phyloP scores from a whole-genome alignment of 2,888 invertebrate genomes.

The Omphaloscelis lunosa region DNA sequence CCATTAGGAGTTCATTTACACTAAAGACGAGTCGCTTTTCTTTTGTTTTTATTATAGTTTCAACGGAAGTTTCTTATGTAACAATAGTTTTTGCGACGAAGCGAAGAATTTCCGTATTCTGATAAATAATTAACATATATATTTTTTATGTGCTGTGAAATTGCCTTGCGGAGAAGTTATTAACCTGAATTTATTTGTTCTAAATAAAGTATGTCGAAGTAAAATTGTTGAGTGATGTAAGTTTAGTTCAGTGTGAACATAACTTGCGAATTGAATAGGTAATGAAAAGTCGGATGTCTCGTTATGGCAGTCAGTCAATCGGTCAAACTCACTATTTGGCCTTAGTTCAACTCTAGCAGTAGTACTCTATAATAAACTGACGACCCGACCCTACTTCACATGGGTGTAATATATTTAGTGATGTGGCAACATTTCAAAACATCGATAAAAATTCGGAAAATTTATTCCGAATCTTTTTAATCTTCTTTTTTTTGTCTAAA shows the following conservation, averaged over 20 bases:
- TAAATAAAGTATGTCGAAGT: constrained; percentile 24
- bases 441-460: too few species aligned
- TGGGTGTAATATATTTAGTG: too few species aligned
- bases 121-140: constrained; percentile 35
- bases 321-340: too few species aligned
- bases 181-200: constrained; percentile 35
- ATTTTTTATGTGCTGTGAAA: constrained; percentile 27
- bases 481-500: too few species aligned
- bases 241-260: background rate
- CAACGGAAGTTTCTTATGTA: constrained; percentile 50
- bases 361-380: too few species aligned
- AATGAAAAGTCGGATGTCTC: too few species aligned
- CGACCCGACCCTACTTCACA: too few species aligned
- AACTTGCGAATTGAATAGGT: too few species aligned
- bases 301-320: too few species aligned
- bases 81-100: constrained; percentile 42
- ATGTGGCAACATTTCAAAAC: too few species aligned
- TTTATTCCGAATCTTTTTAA: too few species aligned
- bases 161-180: constrained; percentile 10
- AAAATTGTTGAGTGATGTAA: constrained; percentile 15
- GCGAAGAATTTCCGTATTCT: constrained; percentile 14
- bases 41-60: constrained; percentile 42
- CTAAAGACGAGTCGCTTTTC: constrained; percentile 17
- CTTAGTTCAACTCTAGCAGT: too few species aligned
- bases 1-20: constrained; percentile 64